Evolutionary conservation across 1,140 invertebrate genomes (phyloP), one percentile per base, ranked within the genome.

Genomic region (Cotesia glomerata): DNA sequence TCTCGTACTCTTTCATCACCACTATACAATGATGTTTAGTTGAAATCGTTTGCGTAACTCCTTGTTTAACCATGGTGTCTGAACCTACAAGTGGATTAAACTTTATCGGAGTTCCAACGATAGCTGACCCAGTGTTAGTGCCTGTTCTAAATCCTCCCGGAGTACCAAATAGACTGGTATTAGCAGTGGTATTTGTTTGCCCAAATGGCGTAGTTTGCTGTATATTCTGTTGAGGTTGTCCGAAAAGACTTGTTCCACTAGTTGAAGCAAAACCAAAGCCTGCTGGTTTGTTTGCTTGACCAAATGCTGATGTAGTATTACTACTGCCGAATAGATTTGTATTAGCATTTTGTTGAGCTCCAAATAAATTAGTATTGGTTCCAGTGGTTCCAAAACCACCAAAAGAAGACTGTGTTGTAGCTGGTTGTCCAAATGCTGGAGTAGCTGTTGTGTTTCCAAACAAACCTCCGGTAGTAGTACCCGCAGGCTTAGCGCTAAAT

Each of bases 1-100:
- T 88, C 81, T 99, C 97, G 87, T 99, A 99, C 81, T 99, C 97
- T 88, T 98, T 98, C 97, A 98, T 99, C 73, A 94, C 95, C 4
- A 95, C 97, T 52, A 99, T 99, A 82, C 96, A 98, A 82, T 98
- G 95, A 85, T 98, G 96, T 77, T 94, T 91, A 2, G 96, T 98
- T 71, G 91, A 94, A 74, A 99, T 96, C 70, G 89, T 96, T 76
- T 91, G 91, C 1, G 92, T 91, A 9, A 90, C 89, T 2, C 95
- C 95, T 84, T 93, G 93, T 85, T 98, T 98, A 65, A 95, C 90
- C 88, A 98, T 94, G 0, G 96, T 95, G 82, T 98, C 97, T 0
- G 92, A 95, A 14, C 96, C 96, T 61, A 91, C 92, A 0, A 95
- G 91, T 0, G 97, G 93, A 77, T 90, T 92, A 83, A 97, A 99